Evolutionary conservation across 2,797 vertebrate species (phyloP).

Genomic region (Poecilia picta): DNA sequence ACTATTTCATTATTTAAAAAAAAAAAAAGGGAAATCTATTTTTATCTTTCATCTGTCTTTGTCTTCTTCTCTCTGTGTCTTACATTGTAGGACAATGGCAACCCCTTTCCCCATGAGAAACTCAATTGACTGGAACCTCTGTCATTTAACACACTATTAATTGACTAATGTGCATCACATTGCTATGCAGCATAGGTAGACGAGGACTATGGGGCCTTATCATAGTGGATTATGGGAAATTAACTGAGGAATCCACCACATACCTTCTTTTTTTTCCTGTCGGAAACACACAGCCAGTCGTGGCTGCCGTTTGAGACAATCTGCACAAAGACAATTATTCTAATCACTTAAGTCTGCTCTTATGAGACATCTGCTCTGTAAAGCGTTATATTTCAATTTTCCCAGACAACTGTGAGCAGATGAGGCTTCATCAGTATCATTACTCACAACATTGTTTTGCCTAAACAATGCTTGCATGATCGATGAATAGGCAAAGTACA

Average conservation of each 20-base stretch:
- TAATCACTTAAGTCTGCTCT: conserved; percentile 81
- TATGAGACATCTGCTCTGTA: conserved; percentile 77
- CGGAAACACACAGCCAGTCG: conserved; percentile 57
- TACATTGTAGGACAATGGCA: conserved; percentile 64
- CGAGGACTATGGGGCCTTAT: conserved; percentile 84
- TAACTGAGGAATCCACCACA: conserved; percentile 66
- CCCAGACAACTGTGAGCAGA: conserved; percentile 73
- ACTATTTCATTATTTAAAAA: conserved; percentile 27
- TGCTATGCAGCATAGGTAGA: conserved; percentile 84
- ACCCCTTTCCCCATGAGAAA: conserved; percentile 79
- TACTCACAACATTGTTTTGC: conserved; percentile 75
- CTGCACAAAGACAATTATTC: conserved; percentile 80
- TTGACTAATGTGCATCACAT: conserved; percentile 96
- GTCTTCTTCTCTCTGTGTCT: conserved; percentile 52
- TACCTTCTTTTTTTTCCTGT: conserved; percentile 46
- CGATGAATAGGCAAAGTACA: conserved; percentile 77
- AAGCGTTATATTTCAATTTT: conserved; percentile 71
- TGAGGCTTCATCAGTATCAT: conserved; percentile 75
- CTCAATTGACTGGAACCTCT: conserved; percentile 95
- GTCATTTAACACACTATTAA: conserved; percentile 99
- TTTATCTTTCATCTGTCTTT: conserved; percentile 34
- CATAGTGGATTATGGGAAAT: conserved; percentile 84
- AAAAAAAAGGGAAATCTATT: conserved; percentile 9
- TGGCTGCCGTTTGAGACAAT: conserved; percentile 72
- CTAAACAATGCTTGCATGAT: conserved; percentile 71